phyloP scores from a whole-genome alignment of 2,888 invertebrate genomes.

The Nomada ferruginata region DNA sequence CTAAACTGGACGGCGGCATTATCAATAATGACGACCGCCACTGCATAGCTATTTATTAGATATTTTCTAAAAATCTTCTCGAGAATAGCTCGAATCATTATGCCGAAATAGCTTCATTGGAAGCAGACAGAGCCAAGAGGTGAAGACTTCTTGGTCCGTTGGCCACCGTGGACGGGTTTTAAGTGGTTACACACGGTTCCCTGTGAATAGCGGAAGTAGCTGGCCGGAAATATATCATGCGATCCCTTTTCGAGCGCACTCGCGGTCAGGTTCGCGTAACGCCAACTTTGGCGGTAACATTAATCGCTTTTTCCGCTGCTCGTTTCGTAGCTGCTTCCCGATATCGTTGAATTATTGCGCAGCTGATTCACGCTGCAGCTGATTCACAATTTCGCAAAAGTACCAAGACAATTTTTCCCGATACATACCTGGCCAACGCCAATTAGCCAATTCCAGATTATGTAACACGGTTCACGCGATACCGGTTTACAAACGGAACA shows the following conservation, averaged over 20 bases:
- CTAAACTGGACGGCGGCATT: too few species aligned
- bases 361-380: neutral
- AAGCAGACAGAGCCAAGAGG: constrained; percentile 30
- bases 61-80: neutral
- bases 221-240: constrained; percentile 68
- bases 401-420: neutral
- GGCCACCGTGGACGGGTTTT: constrained; percentile 45
- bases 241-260: constrained; percentile 60
- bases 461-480: constrained; percentile 21
- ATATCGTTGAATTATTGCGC: neutral
- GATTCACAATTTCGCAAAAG: neutral
- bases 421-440: constrained; percentile 5
- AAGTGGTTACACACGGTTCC: constrained; percentile 63
- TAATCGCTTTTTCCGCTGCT: constrained; percentile 20
- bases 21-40: too few species aligned
- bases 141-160: constrained; percentile 56
- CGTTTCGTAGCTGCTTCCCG: neutral
- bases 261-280: neutral
- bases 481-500: constrained; percentile 31
- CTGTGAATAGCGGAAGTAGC: constrained; percentile 61
- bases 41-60: neutral
- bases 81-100: neutral
- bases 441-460: constrained; percentile 34
- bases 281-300: constrained; percentile 9
- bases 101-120: constrained; percentile 11